Evolutionary conservation across 2,888 invertebrate species (phyloP).

Genomic region (Trachelus stipa): DNA sequence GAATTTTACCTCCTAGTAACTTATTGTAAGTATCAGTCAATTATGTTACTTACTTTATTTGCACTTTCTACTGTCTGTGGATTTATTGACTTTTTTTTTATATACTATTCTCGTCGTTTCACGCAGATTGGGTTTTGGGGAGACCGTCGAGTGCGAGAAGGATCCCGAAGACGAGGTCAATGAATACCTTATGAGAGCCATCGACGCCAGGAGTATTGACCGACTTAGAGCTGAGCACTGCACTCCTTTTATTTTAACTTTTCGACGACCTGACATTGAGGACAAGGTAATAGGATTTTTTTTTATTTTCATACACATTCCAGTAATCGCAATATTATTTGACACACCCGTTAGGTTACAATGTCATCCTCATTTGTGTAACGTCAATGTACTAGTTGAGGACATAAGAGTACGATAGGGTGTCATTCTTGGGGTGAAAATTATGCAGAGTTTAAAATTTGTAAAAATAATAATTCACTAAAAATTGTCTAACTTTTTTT

Average conservation of each 20-base stretch:
- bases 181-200: slow-evolving; percentile 95
- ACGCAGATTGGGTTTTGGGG: slow-evolving; percentile 79
- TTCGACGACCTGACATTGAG: slow-evolving; percentile 84
- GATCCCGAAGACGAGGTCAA: slow-evolving; percentile 95
- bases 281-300: slow-evolving; percentile 71
- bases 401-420: not conserved
- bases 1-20: not conserved
- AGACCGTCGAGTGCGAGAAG: slow-evolving; percentile 75
- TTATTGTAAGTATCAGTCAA: not conserved
- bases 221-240: slow-evolving; percentile 90
- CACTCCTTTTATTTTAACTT: slow-evolving; percentile 84
- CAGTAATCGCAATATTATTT: too few relatives aligned
- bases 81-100: not conserved
- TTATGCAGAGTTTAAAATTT: not conserved
- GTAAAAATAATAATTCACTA: not conserved
- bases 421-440: not conserved
- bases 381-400: too few relatives aligned
- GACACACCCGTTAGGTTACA: too few relatives aligned
- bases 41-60: not conserved
- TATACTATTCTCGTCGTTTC: not conserved
- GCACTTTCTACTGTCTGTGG: not conserved
- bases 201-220: slow-evolving; percentile 94
- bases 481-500: slow-evolving; percentile 30
- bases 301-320: not conserved
- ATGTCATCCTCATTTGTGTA: too few relatives aligned